Evolutionary conservation across 2,797 vertebrate species (phyloP).

Genomic region (Sciurus vulgaris): DNA sequence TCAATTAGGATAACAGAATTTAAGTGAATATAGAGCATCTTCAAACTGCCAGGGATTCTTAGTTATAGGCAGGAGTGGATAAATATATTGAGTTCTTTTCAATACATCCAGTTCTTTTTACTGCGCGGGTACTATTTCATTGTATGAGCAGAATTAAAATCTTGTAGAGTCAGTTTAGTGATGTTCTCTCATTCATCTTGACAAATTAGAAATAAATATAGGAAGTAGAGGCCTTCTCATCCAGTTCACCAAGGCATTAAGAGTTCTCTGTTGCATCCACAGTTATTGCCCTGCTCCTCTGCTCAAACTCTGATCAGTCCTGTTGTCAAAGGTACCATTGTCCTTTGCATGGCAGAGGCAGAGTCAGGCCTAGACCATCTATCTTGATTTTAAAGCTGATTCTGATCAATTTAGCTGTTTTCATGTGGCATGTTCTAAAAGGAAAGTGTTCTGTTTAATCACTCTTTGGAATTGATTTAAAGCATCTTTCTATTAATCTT

Average conservation of each 20-base stretch:
- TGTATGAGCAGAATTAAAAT: background rate
- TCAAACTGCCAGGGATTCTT: background rate
- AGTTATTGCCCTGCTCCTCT: constrained; percentile 29
- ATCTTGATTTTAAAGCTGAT: background rate
- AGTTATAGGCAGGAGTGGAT: background rate
- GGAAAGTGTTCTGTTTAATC: constrained; percentile 48
- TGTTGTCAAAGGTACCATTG: constrained; percentile 9
- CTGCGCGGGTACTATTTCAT: background rate
- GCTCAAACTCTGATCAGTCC: background rate
- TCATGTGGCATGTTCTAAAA: constrained; percentile 3
- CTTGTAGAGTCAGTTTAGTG: background rate
- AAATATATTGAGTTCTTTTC: background rate
- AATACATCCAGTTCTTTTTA: background rate
- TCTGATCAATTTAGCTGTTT: background rate
- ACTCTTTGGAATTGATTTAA: constrained; percentile 38
- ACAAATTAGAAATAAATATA: background rate
- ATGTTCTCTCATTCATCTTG: background rate
- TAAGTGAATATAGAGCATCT: background rate
- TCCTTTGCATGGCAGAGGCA: constrained; percentile 19
- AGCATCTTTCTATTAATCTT: constrained; percentile 42
- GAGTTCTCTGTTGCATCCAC: constrained; percentile 16
- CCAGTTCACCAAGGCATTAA: background rate
- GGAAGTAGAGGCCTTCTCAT: background rate
- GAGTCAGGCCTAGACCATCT: background rate
- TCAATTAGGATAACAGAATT: constrained; percentile 6